phyloP scores from a whole-genome alignment of 1,140 invertebrate genomes.

The Bombus soroeensis region DNA sequence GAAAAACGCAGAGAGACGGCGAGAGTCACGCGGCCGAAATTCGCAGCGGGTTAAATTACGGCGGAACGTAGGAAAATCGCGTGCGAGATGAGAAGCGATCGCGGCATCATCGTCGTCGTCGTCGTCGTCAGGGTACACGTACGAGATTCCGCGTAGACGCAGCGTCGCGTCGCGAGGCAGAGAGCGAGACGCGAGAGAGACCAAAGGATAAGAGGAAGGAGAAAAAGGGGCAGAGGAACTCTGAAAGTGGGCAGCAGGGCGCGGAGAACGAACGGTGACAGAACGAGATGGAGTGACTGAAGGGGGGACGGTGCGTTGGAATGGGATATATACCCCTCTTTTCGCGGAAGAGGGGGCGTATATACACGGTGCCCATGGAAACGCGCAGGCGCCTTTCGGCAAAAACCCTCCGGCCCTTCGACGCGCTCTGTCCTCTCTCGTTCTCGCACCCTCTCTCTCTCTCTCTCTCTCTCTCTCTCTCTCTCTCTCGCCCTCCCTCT shows the following conservation, averaged over 20 bases:
- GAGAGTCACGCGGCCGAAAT: not conserved
- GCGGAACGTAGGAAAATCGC: not conserved
- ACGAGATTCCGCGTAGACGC: conserved; percentile 50
- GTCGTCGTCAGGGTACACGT: not conserved
- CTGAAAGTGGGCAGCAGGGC: conserved; percentile 49
- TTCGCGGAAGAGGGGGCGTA: conserved; percentile 74
- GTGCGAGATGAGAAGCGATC: conserved; percentile 5
- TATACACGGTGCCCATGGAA: conserved; percentile 77
- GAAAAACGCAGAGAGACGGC: not conserved
- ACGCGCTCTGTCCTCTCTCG: conserved; percentile 48
- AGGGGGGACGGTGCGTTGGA: conserved; percentile 69
- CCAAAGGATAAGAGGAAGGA: not conserved
- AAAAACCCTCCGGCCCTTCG: conserved; percentile 73
- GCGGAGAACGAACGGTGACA: conserved; percentile 67
- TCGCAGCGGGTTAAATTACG: too few relatives aligned
- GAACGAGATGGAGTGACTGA: conserved; percentile 75
- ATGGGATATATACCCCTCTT: conserved; percentile 68
- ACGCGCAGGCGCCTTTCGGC: conserved; percentile 75
- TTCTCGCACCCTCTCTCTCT: not conserved
- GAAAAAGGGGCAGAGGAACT: conserved; percentile 22
- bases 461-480: not conserved
- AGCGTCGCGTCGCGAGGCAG: not conserved
- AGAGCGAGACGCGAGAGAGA: not conserved
- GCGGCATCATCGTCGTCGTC: not conserved
- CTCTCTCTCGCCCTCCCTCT: not conserved